Evolutionary conservation across 1,140 invertebrate genomes (phyloP), one percentile per base, ranked within the genome.

Genomic region (Neuroterus valhalla): DNA sequence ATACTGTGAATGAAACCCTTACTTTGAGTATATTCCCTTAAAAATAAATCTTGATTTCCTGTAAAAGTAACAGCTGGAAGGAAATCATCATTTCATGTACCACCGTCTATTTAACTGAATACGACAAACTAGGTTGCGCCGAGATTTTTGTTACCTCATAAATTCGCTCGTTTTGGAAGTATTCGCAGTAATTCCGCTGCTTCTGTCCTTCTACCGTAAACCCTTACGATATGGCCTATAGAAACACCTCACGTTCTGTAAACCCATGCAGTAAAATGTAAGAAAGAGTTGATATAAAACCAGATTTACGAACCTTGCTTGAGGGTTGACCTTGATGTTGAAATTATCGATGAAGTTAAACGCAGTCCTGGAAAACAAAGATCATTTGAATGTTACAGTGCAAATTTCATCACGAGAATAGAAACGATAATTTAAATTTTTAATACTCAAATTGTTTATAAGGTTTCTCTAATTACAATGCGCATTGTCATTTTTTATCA

Each of bases 341-440:
- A 62, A 62, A 62, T 62, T 23, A 14, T 62, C 55, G 23, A 62
- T 62, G 26, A 62, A 62, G 55, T 62, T n/a, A 38, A 62, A 62
- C 55, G 21, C 26, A 62, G 55, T 62, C 23, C 55, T 62, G 55
- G 31, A 62, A 62, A 23, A 62, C 5, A 62, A 19, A 62, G 31
- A 62, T 8, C n/a, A 15, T 31, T 38, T 23, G 31, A 38, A 15
- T 62, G 15, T 62, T 19, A 23, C 19, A 23, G 23, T 2, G 21
- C 19, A 52, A 8, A n/a, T 14, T 15, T 5, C n/a, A 62, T 62
- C 10, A 17, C 10, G 2, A 19, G 46, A 17, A 0, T 48, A 17
- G 3, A 26, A n/a, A 12, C 10, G 10, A 38, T 8, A 8, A 38
- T 38, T 38, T 38, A 1, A 8, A 0, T 38, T 38, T 38, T 5